Percentiles rank a stretch among this genome's conserved stretches.
Evolutionary conservation across 2,113 vertebrate species (phyloP).

Genomic region (Archocentrus centrarchus): DNA sequence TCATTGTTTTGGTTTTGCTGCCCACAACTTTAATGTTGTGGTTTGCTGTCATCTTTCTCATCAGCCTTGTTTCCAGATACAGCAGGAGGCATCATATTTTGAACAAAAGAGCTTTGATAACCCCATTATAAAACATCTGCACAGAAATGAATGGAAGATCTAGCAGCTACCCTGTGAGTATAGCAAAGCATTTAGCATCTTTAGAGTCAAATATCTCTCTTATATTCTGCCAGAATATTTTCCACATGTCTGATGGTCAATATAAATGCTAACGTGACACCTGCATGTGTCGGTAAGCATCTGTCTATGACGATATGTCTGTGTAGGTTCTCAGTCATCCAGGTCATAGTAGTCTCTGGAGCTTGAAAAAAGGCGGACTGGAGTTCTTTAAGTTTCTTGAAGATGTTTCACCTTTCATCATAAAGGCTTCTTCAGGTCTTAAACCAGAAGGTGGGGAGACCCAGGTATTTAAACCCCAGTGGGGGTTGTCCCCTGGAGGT

Average conservation of each 20-base stretch:
- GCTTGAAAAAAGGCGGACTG: too few relatives aligned
- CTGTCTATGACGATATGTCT: background rate
- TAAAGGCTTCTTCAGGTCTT: too few relatives aligned
- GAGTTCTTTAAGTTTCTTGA: too few relatives aligned
- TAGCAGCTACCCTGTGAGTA: background rate
- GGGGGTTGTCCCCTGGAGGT: too few relatives aligned
- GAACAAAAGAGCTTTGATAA: background rate
- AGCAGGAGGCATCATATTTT: background rate
- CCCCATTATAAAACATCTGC: constrained; percentile 1
- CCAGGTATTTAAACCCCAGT: too few relatives aligned
- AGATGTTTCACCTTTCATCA: too few relatives aligned
- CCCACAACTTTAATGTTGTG: constrained; percentile 4
- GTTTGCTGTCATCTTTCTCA: background rate
- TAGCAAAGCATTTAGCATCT: background rate
- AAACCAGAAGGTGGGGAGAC: too few relatives aligned
- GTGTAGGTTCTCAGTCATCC: too few relatives aligned
- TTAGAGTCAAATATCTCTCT: background rate
- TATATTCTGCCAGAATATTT: background rate
- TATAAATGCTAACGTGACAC: background rate
- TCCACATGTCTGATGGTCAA: background rate
- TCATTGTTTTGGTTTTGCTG: constrained; percentile 4
- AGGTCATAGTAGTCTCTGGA: too few relatives aligned
- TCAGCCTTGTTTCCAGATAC: background rate
- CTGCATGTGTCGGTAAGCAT: background rate
- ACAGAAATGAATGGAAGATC: background rate